A percentile compares a stretch with the other conserved stretches of the same genome.
Evolutionary conservation across 1,140 invertebrate species (phyloP).

Genomic region (Gryllus bimaculatus): DNA sequence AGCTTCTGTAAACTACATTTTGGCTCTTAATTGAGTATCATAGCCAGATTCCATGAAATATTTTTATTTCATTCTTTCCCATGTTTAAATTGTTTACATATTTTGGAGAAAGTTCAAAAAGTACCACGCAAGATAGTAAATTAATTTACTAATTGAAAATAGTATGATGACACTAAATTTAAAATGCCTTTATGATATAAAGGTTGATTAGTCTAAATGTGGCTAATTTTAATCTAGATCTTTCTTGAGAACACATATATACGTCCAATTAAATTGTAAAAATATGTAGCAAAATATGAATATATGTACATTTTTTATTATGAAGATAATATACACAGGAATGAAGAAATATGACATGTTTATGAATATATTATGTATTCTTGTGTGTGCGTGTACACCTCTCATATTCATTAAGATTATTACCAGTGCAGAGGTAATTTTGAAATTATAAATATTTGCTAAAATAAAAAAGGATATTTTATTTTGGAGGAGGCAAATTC

Average conservation of each 20-base stretch:
- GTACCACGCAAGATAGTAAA: too few species aligned
- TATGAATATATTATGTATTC: too few species aligned
- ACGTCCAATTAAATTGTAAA: neutral
- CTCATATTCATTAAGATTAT: neutral
- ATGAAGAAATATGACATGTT: neutral
- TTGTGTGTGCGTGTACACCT: neutral
- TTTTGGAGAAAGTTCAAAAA: too few species aligned
- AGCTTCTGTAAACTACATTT: too few species aligned
- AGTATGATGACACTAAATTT: neutral
- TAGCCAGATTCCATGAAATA: too few species aligned
- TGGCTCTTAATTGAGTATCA: too few species aligned
- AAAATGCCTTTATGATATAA: neutral
- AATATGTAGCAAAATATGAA: conserved; percentile 6
- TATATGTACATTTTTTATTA: neutral
- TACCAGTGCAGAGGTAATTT: too few species aligned
- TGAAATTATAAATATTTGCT: too few species aligned
- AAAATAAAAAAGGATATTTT: too few species aligned
- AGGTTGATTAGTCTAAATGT: neutral
- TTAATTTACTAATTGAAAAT: neutral
- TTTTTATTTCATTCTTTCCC: too few species aligned
- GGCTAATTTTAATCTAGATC: neutral
- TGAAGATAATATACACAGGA: neutral
- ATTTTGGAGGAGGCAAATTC: too few species aligned
- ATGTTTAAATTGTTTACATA: too few species aligned
- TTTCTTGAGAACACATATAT: neutral